Base-by-base conservation (phyloP, 1,140 invertebrate species). In the Spodoptera frugiperda region DNA sequence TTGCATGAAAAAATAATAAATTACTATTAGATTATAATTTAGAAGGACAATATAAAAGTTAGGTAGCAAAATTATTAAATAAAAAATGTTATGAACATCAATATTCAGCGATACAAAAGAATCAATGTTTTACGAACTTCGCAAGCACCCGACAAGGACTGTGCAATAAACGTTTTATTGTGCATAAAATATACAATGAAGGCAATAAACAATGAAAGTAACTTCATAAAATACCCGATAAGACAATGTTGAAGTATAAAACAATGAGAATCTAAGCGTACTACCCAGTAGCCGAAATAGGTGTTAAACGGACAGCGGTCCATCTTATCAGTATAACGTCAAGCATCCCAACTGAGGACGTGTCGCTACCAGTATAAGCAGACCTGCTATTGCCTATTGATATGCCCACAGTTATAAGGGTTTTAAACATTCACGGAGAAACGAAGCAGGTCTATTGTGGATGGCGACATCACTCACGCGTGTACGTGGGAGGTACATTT, bases 401-500 rank as follows among this genome's bases (percentile, higher is more conserved):
- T 46, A 63, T 46, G 71, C 61, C 61, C 74, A 76, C 65, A 53
- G 46, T 15, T 49, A 48, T 48, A 53, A 77, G 59, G 33, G 54
- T 77, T 79, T 68, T 67, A 71, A 61, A 54, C 49, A 78, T 65
- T 57, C 44, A 55, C 39, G 48, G 73, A 44, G 68, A 59, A 70
- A 55, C 55, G 72, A 59, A 59, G 67, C 51, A 82, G 84, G 79
- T 87, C 82, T 84, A 77, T 68, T 74, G 59, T 77, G 68, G 72
- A 61, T 86, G 82, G 84, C 57, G 14, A 82, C 76, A 84, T 88
- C 79, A 84, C 74, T 82, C 82, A 85, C 82, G 63, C 82, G 76
- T 79, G 81, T 78, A 87, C 84, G 88, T 91, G 87, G 87, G 90
- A 88, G 89, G 88, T 86, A 88, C 82, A 84, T 87, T 87, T 84